Evolutionary conservation across 2,888 invertebrate genomes (phyloP).

Genomic region (Oxycera nigricornis): DNA sequence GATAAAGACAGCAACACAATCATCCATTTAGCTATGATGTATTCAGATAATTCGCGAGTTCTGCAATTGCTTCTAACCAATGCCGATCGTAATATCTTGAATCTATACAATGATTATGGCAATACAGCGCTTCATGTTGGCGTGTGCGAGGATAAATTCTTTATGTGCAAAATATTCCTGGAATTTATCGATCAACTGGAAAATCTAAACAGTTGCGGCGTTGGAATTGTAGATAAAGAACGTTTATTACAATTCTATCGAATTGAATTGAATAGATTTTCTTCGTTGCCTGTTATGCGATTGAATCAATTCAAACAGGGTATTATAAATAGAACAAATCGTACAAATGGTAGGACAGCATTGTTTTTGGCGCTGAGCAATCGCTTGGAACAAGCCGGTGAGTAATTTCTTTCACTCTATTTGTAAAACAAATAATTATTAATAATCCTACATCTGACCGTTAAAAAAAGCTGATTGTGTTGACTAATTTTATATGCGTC

Average conservation of each 20-base stretch:
- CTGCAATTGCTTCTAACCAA: slow-evolving; percentile 51
- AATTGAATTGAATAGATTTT: neutral
- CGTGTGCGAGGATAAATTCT: slow-evolving; percentile 53
- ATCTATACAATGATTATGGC: slow-evolving; percentile 56
- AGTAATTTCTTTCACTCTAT: too few relatives aligned
- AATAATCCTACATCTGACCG: too few relatives aligned
- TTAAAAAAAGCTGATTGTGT: too few relatives aligned
- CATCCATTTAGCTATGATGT: slow-evolving; percentile 56
- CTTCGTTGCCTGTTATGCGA: neutral
- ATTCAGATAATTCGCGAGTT: slow-evolving; percentile 50
- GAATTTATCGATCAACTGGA: slow-evolving; percentile 52
- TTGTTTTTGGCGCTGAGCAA: slow-evolving; percentile 57
- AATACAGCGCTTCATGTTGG: slow-evolving; percentile 57
- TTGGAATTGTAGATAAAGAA: slow-evolving; percentile 31
- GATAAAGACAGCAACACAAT: slow-evolving; percentile 56
- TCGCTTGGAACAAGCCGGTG: slow-evolving; percentile 16
- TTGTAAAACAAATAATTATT: too few relatives aligned
- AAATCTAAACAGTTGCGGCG: slow-evolving; percentile 24
- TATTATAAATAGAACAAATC: slow-evolving; percentile 55
- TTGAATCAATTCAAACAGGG: slow-evolving; percentile 48
- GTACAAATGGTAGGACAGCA: slow-evolving; percentile 54
- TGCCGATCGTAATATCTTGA: slow-evolving; percentile 53
- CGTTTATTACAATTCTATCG: slow-evolving; percentile 37
- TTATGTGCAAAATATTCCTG: slow-evolving; percentile 54
- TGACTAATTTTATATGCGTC: too few relatives aligned